Percentiles rank a stretch among this genome's conserved stretches.
These are phyloP conservation scores for Camponotus vicinus DNA, from an alignment of 1,140 invertebrate species.

Conservation along the genomic window DNA sequence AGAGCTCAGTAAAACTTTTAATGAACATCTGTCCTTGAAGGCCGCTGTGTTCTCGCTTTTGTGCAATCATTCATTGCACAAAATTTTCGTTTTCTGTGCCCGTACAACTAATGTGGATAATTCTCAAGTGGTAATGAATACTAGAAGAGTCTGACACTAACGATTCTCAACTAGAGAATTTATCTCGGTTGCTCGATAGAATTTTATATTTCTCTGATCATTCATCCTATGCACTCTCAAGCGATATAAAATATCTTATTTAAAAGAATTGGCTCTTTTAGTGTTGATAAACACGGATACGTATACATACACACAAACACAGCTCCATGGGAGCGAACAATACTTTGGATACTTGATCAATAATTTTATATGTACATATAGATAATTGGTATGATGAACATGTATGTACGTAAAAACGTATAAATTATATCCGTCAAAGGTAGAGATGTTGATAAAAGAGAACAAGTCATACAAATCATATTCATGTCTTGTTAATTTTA, in stretches of 20 bases:
- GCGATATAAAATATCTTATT: not conserved
- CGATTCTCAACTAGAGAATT: not conserved
- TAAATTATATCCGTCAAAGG: not conserved
- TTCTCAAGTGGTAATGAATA: slow-evolving; percentile 19
- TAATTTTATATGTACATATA: slow-evolving; percentile 36
- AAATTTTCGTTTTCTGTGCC: slow-evolving; percentile 15
- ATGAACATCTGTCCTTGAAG: slow-evolving; percentile 26
- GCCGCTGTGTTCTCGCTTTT: slow-evolving; percentile 32
- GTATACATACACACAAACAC: not conserved
- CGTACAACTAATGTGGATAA: not conserved
- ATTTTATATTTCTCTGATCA: not conserved
- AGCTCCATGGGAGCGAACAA: slow-evolving; percentile 5
- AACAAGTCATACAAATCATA: slow-evolving; percentile 30
- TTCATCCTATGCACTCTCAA: not conserved
- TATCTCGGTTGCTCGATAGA: not conserved
- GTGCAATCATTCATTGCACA: slow-evolving; percentile 13
- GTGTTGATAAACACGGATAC: not conserved
- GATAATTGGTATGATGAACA: slow-evolving; percentile 13
- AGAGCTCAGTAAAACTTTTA: slow-evolving; percentile 26
- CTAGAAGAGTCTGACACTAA: not conserved
- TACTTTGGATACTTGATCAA: slow-evolving; percentile 54
- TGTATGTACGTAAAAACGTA: not conserved
- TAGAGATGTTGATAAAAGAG: not conserved
- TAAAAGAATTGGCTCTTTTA: slow-evolving; percentile 7
- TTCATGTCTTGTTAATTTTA: slow-evolving; percentile 54